Conservation (phyloP, 2,888 invertebrate species). For the Clivina fossor region DNA sequence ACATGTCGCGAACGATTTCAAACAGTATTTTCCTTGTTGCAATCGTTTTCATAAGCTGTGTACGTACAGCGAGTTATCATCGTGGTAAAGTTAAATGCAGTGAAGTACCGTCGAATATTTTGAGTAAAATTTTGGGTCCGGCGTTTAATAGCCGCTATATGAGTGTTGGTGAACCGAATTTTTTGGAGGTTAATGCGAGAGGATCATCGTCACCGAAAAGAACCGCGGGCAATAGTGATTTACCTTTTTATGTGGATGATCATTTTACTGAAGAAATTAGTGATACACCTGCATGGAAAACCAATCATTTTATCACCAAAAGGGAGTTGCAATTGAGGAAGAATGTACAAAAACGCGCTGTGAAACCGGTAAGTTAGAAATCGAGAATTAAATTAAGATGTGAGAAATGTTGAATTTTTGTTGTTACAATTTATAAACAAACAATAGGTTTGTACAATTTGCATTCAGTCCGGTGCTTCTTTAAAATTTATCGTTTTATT, state of each 20-base stretch:
- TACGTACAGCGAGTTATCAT: neutral
- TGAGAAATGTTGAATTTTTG: too few relatives aligned
- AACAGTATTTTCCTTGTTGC: too few relatives aligned
- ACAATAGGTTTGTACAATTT: too few relatives aligned
- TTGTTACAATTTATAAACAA: too few relatives aligned
- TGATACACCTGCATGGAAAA: slow-evolving; percentile 49
- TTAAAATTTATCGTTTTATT: too few relatives aligned
- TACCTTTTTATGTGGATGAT: slow-evolving; percentile 53
- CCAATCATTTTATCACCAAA: slow-evolving; percentile 39
- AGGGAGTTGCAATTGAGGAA: too few relatives aligned
- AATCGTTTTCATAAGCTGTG: neutral
- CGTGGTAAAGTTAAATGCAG: slow-evolving; percentile 35
- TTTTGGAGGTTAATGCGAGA: slow-evolving; percentile 1
- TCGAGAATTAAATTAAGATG: too few relatives aligned
- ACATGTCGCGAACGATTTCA: too few relatives aligned
- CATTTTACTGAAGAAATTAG: slow-evolving; percentile 43
- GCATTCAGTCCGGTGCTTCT: too few relatives aligned
- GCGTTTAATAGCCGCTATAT: slow-evolving; percentile 56
- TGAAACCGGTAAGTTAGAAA: slow-evolving; percentile 7
- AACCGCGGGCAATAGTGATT: slow-evolving; percentile 32
- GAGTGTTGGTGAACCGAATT: slow-evolving; percentile 51
- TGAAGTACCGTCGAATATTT: slow-evolving; percentile 42
- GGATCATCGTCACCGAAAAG: slow-evolving; percentile 40
- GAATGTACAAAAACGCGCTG: slow-evolving; percentile 21
- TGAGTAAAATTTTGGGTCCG: slow-evolving; percentile 53